Conservation (phyloP, 2,113 vertebrate genomes). For the Anhinga rufa region DNA sequence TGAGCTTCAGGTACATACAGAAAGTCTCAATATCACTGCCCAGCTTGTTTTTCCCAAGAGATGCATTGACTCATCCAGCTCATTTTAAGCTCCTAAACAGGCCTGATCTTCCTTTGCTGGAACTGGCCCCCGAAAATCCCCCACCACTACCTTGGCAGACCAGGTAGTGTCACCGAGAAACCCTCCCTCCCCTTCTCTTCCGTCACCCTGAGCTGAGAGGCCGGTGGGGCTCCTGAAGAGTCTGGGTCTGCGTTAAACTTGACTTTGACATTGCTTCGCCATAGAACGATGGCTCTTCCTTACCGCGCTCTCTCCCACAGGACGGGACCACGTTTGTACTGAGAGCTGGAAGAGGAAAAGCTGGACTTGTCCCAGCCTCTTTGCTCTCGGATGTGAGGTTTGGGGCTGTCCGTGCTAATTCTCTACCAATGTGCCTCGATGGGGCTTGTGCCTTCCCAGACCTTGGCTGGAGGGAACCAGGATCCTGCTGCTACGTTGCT, state of each 20-base stretch:
- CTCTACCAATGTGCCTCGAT: too few relatives aligned
- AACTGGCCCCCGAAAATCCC: neutral
- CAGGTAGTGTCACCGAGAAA: neutral
- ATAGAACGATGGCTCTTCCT: neutral
- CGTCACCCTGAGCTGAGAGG: neutral
- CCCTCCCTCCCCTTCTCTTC: neutral
- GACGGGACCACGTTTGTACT: accelerated
- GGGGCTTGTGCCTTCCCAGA: neutral
- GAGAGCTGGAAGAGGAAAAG: neutral
- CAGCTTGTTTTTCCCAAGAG: neutral
- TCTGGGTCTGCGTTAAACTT: neutral
- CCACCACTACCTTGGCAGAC: neutral
- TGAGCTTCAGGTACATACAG: neutral
- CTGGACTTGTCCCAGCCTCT: neutral
- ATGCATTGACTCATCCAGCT: neutral
- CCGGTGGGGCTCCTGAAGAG: neutral
- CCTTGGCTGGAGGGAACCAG: neutral
- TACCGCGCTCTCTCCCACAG: too few relatives aligned
- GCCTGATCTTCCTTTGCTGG: neutral
- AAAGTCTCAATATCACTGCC: neutral
- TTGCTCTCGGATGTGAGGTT: neutral
- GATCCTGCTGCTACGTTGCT: neutral
- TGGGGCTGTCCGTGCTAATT: neutral
- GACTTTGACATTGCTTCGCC: neutral
- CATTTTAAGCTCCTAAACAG: neutral